Base-by-base conservation (phyloP, 2,888 invertebrate species). In the Sarcophaga subvicina region DNA sequence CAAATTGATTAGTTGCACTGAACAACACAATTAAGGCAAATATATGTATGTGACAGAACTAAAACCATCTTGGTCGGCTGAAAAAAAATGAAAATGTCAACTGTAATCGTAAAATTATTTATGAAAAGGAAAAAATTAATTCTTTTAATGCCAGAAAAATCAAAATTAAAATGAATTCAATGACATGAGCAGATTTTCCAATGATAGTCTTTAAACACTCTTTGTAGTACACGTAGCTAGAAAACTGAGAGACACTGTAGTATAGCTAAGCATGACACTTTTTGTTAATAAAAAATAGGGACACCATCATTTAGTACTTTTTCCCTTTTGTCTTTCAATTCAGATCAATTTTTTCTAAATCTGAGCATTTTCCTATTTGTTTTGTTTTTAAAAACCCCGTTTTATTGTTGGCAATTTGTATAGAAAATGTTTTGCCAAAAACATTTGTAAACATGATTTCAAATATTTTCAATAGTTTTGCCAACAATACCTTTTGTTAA, bases 371-470 rank as follows among this genome's bases (percentile, higher is more conserved):
- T 37, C 10, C 1, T 37, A n/a, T 37, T 37, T 37, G 8, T 37
- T 37, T 37, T 10, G 37, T 37, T 37, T 37, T 37, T 10, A 17
- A 17, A 25, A 4, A 59, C 20, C 67, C 66, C 14, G 54, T 69
- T 76, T 72, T 59, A 69, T 83, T 79, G 72, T 80, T 60, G 17
- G 25, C 54, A 63, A 47, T 27, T 86, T 85, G 87, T 88, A 88
- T 90, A 89, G 89, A 88, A 91, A 91, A 92, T 92, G 91, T 92
- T 92, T 89, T 88, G 86, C 89, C 88, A 89, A 90, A 90, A 90
- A 90, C 90, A 90, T 90, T 90, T 92, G 92, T 92, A 92, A 92
- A 92, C 92, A 92, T 88, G 91, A 88, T 89, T 91, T 90, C 89
- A 87, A 89, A 90, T 89, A 90, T 89, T 89, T 88, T 88, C 90